Base-by-base conservation (phyloP, 2,888 invertebrate species). In the Zootermopsis nevadensis region DNA sequence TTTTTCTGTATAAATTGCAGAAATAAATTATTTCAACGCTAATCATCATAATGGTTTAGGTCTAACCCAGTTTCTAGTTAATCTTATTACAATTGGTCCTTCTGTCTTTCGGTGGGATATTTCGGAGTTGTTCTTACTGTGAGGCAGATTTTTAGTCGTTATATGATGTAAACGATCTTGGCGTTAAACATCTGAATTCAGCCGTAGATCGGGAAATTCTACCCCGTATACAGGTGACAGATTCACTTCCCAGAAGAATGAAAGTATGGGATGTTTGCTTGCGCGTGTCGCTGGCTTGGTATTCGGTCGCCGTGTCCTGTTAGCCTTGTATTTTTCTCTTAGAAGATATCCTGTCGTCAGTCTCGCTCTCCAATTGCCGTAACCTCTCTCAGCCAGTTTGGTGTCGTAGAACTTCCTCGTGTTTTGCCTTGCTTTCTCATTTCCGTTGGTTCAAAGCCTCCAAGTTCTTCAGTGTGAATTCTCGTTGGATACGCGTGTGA, bases 221-320 rank as follows among this genome's bases (percentile, higher is more conserved):
- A 60, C 60, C 60, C 27, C 3, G 4, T n/a, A 1, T 27, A 12
- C 60, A n/a, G 7, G 60, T 27, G 60, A n/a, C 1, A 60, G 60
- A n/a, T 60, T 60, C n/a, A 7, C 60, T 60, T 8, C n/a, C n/a
- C 7, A 60, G 60, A 30, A 66, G 8, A 6, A 4, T 27, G 15
- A 66, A 27, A 6, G 30, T 66, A 27, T 4, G 12, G 27, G 66
- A 30, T n/a, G 27, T 8, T 30, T 69, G 33, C 27, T 69, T 33
- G 24, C 1, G 31, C 38, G 74, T 35, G 0, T 42, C n/a, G n/a
- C 38, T 38, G 74, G 24, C 74, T 74, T 74, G 38, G 74, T 38
- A 74, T 74, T 74, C 74, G 38, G n/a, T 74, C 35, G 69, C 15
- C 31, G 69, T 69, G 69, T 69, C 69, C 69, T 38, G 38, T 74